Conservation (phyloP, 2,797 vertebrate genomes). For the Halcyon chelicuti region DNA sequence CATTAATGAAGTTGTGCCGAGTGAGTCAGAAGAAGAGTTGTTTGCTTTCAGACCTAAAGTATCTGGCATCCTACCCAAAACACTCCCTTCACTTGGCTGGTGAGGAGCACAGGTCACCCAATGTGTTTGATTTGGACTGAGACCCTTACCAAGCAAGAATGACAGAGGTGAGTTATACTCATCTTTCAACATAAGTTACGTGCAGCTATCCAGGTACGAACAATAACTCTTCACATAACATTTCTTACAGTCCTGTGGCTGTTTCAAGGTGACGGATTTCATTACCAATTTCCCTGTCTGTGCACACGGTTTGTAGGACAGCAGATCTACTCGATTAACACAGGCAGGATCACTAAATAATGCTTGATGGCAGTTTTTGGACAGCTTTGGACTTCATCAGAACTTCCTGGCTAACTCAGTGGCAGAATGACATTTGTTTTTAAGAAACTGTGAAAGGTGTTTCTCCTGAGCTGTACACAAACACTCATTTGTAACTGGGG, state of each 20-base stretch:
- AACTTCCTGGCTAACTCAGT: neutral
- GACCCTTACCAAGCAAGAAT: neutral
- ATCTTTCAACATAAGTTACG: neutral
- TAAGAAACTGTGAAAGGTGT: neutral
- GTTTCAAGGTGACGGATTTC: neutral
- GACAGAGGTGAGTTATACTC: neutral
- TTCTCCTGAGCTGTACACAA: conserved; percentile 19
- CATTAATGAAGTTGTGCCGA: neutral
- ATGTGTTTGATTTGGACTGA: neutral
- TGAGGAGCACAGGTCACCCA: neutral
- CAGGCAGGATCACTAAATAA: neutral
- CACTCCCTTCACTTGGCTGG: neutral
- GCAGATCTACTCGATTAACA: neutral
- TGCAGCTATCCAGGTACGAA: neutral
- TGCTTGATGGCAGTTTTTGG: neutral
- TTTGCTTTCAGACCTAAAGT: neutral
- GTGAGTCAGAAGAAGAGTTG: neutral
- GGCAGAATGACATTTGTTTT: neutral
- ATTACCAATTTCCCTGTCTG: neutral
- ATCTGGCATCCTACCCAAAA: neutral
- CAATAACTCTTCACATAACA: neutral
- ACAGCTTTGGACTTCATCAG: neutral
- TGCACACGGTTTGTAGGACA: neutral
- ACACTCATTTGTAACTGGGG: neutral
- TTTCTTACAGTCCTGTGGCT: neutral